Evolutionary conservation across 2,113 vertebrate genomes (phyloP).

Genomic region (Pachypanchax playfairii): DNA sequence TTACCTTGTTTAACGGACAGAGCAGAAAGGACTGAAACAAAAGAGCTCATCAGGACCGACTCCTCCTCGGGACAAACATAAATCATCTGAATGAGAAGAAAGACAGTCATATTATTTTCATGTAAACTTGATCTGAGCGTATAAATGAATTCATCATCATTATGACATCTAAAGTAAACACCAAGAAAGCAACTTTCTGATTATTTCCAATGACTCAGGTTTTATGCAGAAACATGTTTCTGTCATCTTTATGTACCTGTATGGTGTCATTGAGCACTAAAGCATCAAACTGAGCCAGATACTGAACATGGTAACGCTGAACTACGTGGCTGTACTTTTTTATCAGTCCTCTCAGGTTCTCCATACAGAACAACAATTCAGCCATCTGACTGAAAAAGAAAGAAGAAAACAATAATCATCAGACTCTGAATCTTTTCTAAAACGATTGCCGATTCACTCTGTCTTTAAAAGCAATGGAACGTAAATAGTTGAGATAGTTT

Average conservation of each 20-base stretch:
- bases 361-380: conserved; percentile 87
- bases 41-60: conserved; percentile 89
- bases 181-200: not conserved
- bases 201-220: not conserved
- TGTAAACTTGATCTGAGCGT: not conserved
- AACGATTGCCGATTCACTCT: not conserved
- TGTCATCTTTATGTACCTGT: conserved; percentile 78
- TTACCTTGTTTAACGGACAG: conserved; percentile 88
- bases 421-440: not conserved
- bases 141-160: not conserved
- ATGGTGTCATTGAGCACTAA: conserved; percentile 89
- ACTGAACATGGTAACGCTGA: conserved; percentile 88
- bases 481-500: not conserved
- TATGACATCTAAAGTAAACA: not conserved
- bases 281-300: conserved; percentile 89
- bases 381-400: conserved; percentile 81
- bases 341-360: conserved; percentile 81
- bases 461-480: not conserved
- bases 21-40: conserved; percentile 87
- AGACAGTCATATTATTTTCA: not conserved
- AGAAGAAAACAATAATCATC: not conserved
- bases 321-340: conserved; percentile 71
- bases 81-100: conserved; percentile 80
- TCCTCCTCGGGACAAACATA: conserved; percentile 95
- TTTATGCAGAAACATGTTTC: not conserved